Evolutionary conservation across 1,140 invertebrate genomes (phyloP), one percentile per base, ranked within the genome.

Genomic region (Idris sp.): DNA sequence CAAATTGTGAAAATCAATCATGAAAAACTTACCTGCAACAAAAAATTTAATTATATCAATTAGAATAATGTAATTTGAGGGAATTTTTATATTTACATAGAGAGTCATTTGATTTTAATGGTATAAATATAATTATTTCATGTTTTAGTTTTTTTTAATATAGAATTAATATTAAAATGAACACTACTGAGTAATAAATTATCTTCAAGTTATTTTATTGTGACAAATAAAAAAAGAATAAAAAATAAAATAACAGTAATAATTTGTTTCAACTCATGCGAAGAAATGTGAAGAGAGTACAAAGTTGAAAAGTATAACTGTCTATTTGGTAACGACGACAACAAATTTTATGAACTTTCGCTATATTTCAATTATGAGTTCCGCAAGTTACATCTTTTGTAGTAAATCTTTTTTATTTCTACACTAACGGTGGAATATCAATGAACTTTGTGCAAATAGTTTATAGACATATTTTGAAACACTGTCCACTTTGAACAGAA

Each of bases 321-420:
- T 74, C 69, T 74, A 53, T 61, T 53, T 43, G 43, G 51, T 59
- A 67, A 74, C 31, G 48, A 38, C 15, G 36, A 61, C 61, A 61
- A 73, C 59, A 59, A 65, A 74, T 74, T 74, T 67, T 62, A 74
- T 74, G 40, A 74, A 67, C 71, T 74, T 67, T 67, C 25, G 61
- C 71, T 53, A 74, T 74, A 74, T 67, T 67, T 65, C 71, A 74
- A 67, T 74, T 65, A 67, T 61, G 54, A 73, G 53, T 65, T 59
- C 49, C 35, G 61, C 36, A 11, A 67, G 71, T 61, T 48, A 67
- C 71, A 33, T 61, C 31, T 35, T 53, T 58, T 65, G 59, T 56
- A 72, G 58, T 62, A 64, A 64, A 72, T 72, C 68, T 64, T 64
- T 62, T 72, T 72, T 64, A 64, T 58, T 62, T 54, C 49, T 38